These are phyloP conservation scores for Melanchra persicariae DNA, from an alignment of 2,888 invertebrate species.

Conservation along the genomic window DNA sequence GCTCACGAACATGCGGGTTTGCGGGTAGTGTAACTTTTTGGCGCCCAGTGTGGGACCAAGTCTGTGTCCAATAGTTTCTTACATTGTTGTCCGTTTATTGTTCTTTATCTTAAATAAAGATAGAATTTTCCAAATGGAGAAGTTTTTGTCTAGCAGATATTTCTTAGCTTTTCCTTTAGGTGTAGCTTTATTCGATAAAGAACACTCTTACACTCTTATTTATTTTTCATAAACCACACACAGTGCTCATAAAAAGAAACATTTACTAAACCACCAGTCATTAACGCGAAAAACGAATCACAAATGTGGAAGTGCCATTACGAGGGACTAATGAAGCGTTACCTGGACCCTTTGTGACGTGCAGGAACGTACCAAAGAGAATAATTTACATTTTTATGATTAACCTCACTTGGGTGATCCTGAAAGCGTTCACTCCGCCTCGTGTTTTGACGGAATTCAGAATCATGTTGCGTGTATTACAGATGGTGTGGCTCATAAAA, in stretches of 20 bases:
- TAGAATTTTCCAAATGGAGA: background rate
- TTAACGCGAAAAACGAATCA: constrained; percentile 69
- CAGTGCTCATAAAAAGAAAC: constrained; percentile 35
- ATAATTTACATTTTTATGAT: constrained; percentile 79
- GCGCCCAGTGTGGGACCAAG: constrained; percentile 67
- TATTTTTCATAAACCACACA: constrained; percentile 11
- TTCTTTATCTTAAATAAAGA: constrained; percentile 11
- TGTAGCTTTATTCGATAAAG: background rate
- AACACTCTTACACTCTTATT: constrained; percentile 1
- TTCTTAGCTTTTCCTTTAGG: background rate
- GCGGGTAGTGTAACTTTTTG: constrained; percentile 44
- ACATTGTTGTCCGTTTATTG: constrained; percentile 42
- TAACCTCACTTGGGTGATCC: constrained; percentile 71
- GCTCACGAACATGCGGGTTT: constrained; percentile 6
- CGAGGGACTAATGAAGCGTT: constrained; percentile 72
- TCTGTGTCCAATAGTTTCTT: constrained; percentile 46
- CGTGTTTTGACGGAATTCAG: constrained; percentile 47
- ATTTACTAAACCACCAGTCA: constrained; percentile 66
- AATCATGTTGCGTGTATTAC: constrained; percentile 31
- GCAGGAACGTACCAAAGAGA: constrained; percentile 66
- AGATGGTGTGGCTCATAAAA: constrained; percentile 14
- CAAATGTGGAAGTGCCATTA: constrained; percentile 70
- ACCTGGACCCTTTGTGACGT: constrained; percentile 68
- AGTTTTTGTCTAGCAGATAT: background rate
- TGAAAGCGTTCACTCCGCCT: constrained; percentile 53